Conservation (phyloP, 2,113 vertebrate genomes). For the Centropristis striata region DNA sequence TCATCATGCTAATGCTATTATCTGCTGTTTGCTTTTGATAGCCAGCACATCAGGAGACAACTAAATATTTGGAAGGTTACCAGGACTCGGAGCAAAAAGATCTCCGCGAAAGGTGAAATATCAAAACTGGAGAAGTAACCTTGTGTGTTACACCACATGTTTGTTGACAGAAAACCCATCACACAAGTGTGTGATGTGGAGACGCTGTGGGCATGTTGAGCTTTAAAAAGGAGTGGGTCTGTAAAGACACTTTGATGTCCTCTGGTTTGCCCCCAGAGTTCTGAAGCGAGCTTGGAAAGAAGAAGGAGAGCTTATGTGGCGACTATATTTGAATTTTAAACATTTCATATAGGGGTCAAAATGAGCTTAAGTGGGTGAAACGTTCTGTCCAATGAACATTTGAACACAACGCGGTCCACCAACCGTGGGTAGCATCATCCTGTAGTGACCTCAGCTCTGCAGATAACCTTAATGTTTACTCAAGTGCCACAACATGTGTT, state of each 20-base stretch:
- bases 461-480: slow-evolving; percentile 47
- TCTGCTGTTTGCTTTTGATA: background rate
- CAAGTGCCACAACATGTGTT: slow-evolving; percentile 35
- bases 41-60: background rate
- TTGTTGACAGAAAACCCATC: slow-evolving; percentile 48
- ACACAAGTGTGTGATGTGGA: slow-evolving; percentile 45
- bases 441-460: slow-evolving; percentile 12
- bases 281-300: background rate
- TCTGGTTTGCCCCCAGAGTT: slow-evolving; percentile 44
- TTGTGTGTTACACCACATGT: slow-evolving; percentile 13
- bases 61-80: background rate
- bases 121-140: slow-evolving; percentile 7
- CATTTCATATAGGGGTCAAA: slow-evolving; percentile 7
- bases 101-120: background rate
- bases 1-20: background rate
- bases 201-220: slow-evolving; percentile 35
- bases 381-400: background rate
- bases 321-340: slow-evolving; percentile 25
- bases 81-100: background rate
- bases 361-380: slow-evolving; percentile 11
- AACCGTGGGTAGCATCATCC: background rate
- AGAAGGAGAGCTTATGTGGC: slow-evolving; percentile 5
- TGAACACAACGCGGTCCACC: background rate
- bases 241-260: slow-evolving; percentile 66
- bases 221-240: slow-evolving; percentile 38